Conservation (phyloP, 2,113 vertebrate genomes). For the Antidorcas marsupialis region DNA sequence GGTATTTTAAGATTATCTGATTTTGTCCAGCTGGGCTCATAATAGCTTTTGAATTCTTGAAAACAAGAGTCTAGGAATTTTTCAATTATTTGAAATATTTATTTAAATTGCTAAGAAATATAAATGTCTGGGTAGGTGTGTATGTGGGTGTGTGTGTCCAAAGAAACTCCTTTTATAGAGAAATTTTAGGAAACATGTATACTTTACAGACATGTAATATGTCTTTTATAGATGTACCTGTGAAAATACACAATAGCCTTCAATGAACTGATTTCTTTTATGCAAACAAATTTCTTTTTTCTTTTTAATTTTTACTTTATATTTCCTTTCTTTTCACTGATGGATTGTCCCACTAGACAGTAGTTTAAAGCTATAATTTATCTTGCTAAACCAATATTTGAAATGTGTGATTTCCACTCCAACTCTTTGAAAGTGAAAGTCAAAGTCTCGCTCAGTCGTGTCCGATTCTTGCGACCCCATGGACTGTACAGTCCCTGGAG, state of each 20-base stretch:
- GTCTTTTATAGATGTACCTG: not conserved
- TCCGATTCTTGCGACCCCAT: not conserved
- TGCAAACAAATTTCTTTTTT: not conserved
- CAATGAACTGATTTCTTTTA: not conserved
- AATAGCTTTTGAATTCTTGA: not conserved
- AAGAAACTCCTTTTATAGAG: not conserved
- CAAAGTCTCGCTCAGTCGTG: rapidly evolving
- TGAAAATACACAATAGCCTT: not conserved
- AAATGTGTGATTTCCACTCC: not conserved
- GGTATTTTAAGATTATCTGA: not conserved
- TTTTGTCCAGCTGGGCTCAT: not conserved
- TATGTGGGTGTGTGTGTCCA: not conserved
- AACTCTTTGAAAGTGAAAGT: not conserved
- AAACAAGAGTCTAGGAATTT: not conserved
- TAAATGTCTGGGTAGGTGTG: not conserved
- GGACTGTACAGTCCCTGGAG: not conserved
- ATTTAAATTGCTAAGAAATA: not conserved
- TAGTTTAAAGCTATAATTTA: not conserved
- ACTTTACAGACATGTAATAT: not conserved
- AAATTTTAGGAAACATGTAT: not conserved
- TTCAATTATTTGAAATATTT: not conserved
- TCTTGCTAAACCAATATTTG: not conserved
- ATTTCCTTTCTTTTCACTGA: not conserved
- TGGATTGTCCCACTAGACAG: not conserved
- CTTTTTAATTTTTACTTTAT: not conserved